phyloP scores from a whole-genome alignment of 2,888 invertebrate genomes.

The Acheta domesticus region DNA sequence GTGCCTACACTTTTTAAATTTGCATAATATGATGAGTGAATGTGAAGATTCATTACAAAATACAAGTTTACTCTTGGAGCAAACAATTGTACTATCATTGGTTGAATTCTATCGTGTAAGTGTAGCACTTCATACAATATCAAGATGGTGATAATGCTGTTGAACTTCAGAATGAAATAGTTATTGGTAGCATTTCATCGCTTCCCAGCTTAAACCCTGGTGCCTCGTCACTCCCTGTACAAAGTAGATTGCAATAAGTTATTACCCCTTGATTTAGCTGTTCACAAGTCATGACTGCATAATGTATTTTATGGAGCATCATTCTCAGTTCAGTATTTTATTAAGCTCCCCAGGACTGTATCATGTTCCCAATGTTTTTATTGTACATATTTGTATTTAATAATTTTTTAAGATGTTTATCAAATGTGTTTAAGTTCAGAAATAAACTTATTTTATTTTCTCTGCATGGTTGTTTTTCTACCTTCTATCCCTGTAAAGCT shows the following conservation, averaged over 20 bases:
- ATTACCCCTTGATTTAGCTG: neutral
- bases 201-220: neutral
- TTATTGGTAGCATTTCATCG: too few relatives aligned
- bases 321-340: neutral
- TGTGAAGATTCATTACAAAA: neutral
- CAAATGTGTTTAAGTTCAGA: neutral
- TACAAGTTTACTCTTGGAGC: too few relatives aligned
- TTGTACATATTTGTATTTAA: slow-evolving; percentile 4
- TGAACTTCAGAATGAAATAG: too few relatives aligned
- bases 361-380: neutral
- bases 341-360: slow-evolving; percentile 4
- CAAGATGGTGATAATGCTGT: too few relatives aligned
- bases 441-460: slow-evolving; percentile 12
- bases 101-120: too few relatives aligned
- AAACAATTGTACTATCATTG: too few relatives aligned
- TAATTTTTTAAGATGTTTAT: slow-evolving; percentile 5
- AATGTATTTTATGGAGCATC: slow-evolving; percentile 5
- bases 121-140: too few relatives aligned
- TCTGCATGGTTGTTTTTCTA: neutral
- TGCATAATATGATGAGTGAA: neutral
- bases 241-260: slow-evolving; percentile 1
- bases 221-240: slow-evolving; percentile 4
- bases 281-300: neutral
- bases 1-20: neutral
- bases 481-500: neutral